A percentile compares a stretch with the other conserved stretches of the same genome.
phyloP scores from a whole-genome alignment of 2,888 invertebrate species.

The Poecilobothrus nobilitatus region DNA sequence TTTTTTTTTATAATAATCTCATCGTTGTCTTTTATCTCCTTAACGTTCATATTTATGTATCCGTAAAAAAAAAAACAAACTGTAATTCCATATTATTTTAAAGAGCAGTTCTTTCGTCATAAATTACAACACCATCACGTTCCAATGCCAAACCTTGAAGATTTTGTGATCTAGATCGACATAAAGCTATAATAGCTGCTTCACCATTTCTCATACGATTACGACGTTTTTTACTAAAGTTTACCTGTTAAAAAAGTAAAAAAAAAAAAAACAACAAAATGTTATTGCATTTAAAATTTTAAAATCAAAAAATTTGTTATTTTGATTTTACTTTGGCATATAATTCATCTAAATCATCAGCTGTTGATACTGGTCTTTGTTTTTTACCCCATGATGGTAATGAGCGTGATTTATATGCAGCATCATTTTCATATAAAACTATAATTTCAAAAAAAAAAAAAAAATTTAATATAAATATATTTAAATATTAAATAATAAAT shows the following conservation, averaged over 20 bases:
- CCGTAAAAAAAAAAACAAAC: too few species aligned
- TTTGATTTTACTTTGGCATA: slow-evolving; percentile 58
- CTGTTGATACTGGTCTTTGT: slow-evolving; percentile 58
- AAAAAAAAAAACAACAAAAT: too few species aligned
- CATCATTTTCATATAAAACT: slow-evolving; percentile 55
- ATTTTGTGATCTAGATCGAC: slow-evolving; percentile 61
- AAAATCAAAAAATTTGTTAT: neutral
- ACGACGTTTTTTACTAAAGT: slow-evolving; percentile 68
- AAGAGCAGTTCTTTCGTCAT: slow-evolving; percentile 70
- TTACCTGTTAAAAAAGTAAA: slow-evolving; percentile 48
- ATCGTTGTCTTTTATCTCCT: too few species aligned
- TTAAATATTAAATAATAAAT: slow-evolving; percentile 10
- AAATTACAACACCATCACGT: slow-evolving; percentile 66
- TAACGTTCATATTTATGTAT: too few species aligned
- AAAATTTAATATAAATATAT: neutral
- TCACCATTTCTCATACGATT: slow-evolving; percentile 74
- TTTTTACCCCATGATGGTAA: slow-evolving; percentile 64
- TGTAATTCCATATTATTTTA: slow-evolving; percentile 43
- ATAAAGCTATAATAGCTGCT: slow-evolving; percentile 69
- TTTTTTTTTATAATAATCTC: too few species aligned
- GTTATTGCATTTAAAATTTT: too few species aligned
- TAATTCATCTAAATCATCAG: slow-evolving; percentile 59
- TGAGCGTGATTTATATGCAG: slow-evolving; percentile 53
- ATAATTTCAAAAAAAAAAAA: slow-evolving; percentile 25
- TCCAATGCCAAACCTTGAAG: slow-evolving; percentile 42